Evolutionary conservation across 1,140 invertebrate species (phyloP), one percentile per base, ranked within the genome.

Genomic region (Drosophila busckii): DNA sequence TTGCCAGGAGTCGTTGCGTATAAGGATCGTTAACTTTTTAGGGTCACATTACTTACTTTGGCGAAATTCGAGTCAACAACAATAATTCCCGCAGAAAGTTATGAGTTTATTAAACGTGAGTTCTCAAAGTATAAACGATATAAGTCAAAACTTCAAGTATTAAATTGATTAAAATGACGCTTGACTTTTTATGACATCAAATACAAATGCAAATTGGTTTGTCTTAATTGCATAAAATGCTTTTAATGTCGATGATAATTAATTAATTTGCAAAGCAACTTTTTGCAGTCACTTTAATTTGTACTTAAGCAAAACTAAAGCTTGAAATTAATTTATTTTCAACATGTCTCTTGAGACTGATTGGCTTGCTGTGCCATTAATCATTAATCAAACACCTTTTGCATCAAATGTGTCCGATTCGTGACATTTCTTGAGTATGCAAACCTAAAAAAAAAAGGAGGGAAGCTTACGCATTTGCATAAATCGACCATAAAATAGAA

Each of bases 401-500:
- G 15, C 40, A 44, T 29, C 38, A 15, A 22, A 16, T 19, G 16
- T 17, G 20, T 25, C 10, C 13, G 25, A 26, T 26, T 22, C 32
- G 22, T 37, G 46, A 66, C 42, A 73, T 56, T 71, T 58, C 56
- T 49, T 69, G 9, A 6, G 9, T 52, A 34, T 34, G 20, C 26
- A 46, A 20, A 32, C 28, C 5, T 16, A 22, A 29, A 31, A 32
- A 17, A 34, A 58, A 69, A 63, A 10, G 19, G 37, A 26, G 32
- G 32, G 52, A 66, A 56, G 25, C 61, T 42, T 12, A 44, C 55
- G 60, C 34, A 76, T 76, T 78, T 76, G 67, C 71, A 76, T 80
- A 80, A 80, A 69, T 58, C 65, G 32, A 71, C 75, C 73, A 73
- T 73, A 80, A 80, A 73, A 80, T 68, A 71, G 61, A 80, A 48